Evolutionary conservation across 1,140 invertebrate species (phyloP), one percentile per base, ranked within the genome.

Genomic region (Propsilocerus akamusi): DNA sequence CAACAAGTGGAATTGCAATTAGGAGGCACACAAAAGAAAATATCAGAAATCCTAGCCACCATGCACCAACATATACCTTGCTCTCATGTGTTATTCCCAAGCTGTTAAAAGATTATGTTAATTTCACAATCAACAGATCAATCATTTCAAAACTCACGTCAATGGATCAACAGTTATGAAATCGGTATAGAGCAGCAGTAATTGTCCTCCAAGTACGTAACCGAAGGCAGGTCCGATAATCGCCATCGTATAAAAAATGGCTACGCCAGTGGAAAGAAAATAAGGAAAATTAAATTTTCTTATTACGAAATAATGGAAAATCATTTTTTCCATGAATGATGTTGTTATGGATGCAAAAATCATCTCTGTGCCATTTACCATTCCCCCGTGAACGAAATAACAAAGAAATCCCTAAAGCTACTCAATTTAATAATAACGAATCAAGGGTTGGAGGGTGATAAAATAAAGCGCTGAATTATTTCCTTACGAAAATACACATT

Each of bases 21-120:
- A 81, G 56, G 11, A 85, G 63, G 55, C 80, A 80, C 10, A 81
- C 59, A 1, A 76, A 12, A 0, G 77, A 80, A 0, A 77, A 75
- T 0, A 81, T 66, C 4, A 86, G 63, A 58, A 87, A 89, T 5
- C 85, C 84, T 25, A 88, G 69, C 86, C 86, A 90, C 86, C 86
- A 90, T 23, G 83, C 84, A 7, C 86, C 86, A 37, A 90, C 77
- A 85, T 85, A 89, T 1, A 81, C 72, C 22, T 81, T 83, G 60
- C 80, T 85, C 20, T 73, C 68, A 0, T 80, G 72, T 5, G 77
- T 81, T 48, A 83, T 63, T n/a, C 78, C 78, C 20, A 81, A 59
- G 53, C 79, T 82, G 61, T 4, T 53, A 67, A 49, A n/a, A 54
- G 50, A 49, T 34, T 47, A 32, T 49, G 25, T n/a, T 52, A 49